Percentiles rank a stretch among this genome's conserved stretches.
Evolutionary conservation across 2,888 invertebrate species (phyloP).

Genomic region (Platycnemis pennipes): DNA sequence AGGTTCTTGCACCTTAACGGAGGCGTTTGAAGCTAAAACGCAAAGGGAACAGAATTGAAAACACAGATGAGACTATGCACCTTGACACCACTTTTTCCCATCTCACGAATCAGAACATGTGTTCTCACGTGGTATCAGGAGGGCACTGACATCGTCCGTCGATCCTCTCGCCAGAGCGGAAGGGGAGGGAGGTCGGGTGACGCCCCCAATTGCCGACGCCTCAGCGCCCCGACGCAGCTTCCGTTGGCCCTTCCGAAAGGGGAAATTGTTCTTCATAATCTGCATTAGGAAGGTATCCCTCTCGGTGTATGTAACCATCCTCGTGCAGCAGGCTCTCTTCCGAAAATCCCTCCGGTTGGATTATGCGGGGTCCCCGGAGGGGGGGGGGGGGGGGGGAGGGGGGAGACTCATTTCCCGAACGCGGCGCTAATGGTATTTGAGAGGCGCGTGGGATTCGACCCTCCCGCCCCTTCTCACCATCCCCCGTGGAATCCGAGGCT

Average conservation of each 20-base stretch:
- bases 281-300: slow-evolving; percentile 10
- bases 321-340: background rate
- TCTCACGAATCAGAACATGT: too few relatives aligned
- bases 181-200: too few relatives aligned
- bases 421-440: slow-evolving; percentile 60
- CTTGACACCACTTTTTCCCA: too few relatives aligned
- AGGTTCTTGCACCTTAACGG: too few relatives aligned
- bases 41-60: too few relatives aligned
- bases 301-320: background rate
- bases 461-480: background rate
- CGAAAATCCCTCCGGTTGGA: background rate
- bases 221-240: background rate
- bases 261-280: slow-evolving; percentile 59
- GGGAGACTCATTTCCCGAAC: slow-evolving; percentile 54
- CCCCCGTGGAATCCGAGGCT: background rate
- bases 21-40: too few relatives aligned
- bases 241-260: background rate
- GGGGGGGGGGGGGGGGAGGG: background rate
- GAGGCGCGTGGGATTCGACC: background rate
- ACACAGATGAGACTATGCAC: too few relatives aligned
- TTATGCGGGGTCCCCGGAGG: background rate
- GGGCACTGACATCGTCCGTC: too few relatives aligned
- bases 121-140: too few relatives aligned
- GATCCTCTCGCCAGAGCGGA: too few relatives aligned
- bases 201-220: background rate